A percentile compares a stretch with the other conserved stretches of the same genome.
These are phyloP conservation scores for Drosophila prostipennis DNA, from an alignment of 2,888 invertebrate species.

Conservation along the genomic window DNA sequence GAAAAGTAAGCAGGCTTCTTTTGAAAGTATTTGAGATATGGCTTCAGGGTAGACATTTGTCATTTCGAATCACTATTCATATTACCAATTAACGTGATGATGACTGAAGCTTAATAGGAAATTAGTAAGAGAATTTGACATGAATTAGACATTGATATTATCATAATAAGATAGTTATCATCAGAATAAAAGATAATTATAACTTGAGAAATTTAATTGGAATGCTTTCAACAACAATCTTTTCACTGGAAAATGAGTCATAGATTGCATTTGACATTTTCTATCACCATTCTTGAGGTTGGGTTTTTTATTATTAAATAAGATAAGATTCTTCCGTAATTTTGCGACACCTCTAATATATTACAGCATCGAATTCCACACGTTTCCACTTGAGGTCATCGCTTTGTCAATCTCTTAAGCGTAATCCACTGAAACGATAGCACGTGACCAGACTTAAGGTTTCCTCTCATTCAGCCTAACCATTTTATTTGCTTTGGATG, in stretches of 20 bases:
- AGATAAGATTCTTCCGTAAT: not conserved
- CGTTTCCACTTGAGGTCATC: slow-evolving; percentile 1
- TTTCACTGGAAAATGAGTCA: not conserved
- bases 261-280: not conserved
- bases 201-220: not conserved
- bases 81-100: not conserved
- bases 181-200: not conserved
- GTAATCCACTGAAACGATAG: not conserved
- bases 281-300: not conserved
- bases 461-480: slow-evolving; percentile 18
- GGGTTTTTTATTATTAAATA: not conserved
- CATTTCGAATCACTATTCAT: not conserved
- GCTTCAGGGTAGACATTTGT: not conserved
- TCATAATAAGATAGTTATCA: not conserved
- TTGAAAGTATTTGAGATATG: not conserved
- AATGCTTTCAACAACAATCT: not conserved
- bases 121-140: not conserved
- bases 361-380: not conserved
- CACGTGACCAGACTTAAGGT: slow-evolving; percentile 2
- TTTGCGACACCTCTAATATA: not conserved
- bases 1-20: not conserved
- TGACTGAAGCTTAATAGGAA: not conserved
- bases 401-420: not conserved
- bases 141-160: not conserved
- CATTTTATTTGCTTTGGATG: slow-evolving; percentile 49